phyloP scores from a whole-genome alignment of 2,888 invertebrate species.

The Cheilosia vulpina region DNA sequence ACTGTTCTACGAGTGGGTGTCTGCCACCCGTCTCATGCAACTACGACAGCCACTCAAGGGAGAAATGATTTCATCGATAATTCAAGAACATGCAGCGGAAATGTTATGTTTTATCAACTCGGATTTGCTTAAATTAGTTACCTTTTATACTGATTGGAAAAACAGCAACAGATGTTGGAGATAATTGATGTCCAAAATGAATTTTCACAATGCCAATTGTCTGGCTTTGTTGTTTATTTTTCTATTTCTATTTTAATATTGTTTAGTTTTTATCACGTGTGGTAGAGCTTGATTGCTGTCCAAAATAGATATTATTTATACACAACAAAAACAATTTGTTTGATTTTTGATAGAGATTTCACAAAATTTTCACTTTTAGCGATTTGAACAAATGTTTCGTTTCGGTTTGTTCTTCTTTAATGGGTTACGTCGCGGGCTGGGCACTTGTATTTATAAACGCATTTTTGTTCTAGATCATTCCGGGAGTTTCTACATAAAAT shows the following conservation, averaged over 20 bases:
- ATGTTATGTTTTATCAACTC: background rate
- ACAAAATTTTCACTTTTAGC: conserved; percentile 14
- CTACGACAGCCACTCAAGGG: conserved; percentile 27
- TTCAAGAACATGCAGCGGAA: conserved; percentile 82
- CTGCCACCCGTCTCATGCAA: conserved; percentile 22
- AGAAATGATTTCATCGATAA: conserved; percentile 85
- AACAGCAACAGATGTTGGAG: background rate
- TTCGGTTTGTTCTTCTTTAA: conserved; percentile 66
- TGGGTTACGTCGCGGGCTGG: conserved; percentile 43
- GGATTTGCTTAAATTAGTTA: conserved; percentile 9
- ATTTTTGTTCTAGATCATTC: conserved; percentile 76
- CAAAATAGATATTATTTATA: conserved; percentile 1
- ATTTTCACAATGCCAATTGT: background rate
- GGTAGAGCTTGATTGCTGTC: background rate
- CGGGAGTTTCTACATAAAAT: conserved; percentile 61
- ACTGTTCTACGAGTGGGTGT: background rate
- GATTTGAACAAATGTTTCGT: conserved; percentile 58
- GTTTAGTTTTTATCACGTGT: background rate
- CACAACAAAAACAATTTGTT: conserved; percentile 16
- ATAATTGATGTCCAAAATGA: background rate
- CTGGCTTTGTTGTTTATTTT: background rate
- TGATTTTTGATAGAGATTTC: background rate
- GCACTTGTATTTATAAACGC: conserved; percentile 74
- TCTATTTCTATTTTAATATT: background rate
- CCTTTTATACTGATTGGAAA: conserved; percentile 32